Conservation (phyloP, 2,888 invertebrate species). For the Geophilus truncorum region DNA sequence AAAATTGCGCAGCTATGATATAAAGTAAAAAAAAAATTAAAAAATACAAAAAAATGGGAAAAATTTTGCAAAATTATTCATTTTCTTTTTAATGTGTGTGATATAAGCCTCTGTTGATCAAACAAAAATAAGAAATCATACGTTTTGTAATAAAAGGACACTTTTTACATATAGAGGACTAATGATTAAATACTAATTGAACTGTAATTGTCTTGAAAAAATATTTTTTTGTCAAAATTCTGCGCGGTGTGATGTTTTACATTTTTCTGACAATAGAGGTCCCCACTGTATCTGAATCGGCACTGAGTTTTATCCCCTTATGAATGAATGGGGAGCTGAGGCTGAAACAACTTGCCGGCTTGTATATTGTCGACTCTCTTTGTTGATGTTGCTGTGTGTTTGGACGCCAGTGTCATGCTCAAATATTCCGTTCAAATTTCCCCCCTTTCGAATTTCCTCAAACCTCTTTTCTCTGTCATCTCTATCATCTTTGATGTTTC, state of each 20-base stretch:
- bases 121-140: not conserved
- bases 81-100: slow-evolving; percentile 31
- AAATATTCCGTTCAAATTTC: slow-evolving; percentile 34
- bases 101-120: slow-evolving; percentile 25
- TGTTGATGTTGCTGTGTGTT: slow-evolving; percentile 23
- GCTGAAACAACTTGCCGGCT: slow-evolving; percentile 17
- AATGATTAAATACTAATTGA: not conserved
- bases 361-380: slow-evolving; percentile 22
- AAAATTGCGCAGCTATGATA: slow-evolving; percentile 27
- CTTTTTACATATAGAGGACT: not conserved
- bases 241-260: slow-evolving; percentile 31
- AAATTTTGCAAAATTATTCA: slow-evolving; percentile 28
- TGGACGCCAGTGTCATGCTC: slow-evolving; percentile 35
- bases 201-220: not conserved
- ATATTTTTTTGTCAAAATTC: not conserved
- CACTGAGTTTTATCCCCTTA: not conserved
- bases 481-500: slow-evolving; percentile 4
- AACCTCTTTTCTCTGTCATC: slow-evolving; percentile 4
- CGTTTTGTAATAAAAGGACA: not conserved
- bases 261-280: slow-evolving; percentile 36
- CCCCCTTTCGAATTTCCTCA: not conserved
- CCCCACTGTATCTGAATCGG: slow-evolving; percentile 33
- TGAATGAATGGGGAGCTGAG: slow-evolving; percentile 30
- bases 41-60: not conserved
- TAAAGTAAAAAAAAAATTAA: not conserved